Base-by-base conservation (phyloP, 2,797 vertebrate species). In the Enteromius unitaeniatus region DNA sequence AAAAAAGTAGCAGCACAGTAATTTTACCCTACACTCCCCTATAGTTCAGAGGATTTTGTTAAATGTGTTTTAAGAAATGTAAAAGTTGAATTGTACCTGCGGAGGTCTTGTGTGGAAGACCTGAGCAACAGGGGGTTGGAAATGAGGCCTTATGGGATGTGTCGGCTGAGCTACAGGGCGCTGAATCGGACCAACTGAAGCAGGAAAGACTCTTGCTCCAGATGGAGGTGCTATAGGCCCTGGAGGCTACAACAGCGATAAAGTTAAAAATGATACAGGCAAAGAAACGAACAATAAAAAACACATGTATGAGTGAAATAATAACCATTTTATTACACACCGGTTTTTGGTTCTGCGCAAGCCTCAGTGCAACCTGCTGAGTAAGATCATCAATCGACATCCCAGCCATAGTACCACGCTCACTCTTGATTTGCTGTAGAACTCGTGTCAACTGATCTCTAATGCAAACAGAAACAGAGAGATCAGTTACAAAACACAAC, bases 351-450 rank as follows among this genome's bases (percentile, higher is more conserved):
- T 53, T 88, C 85, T 95, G 96, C 0, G 88, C 91, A 86, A 97
- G 93, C 64, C 88, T 94, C 45, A 93, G 90, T 0, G 95, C 95
- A 21, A 98, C 95, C 89, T 97, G 92, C 87, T 97, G 96, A 5
- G 88, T 94, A 77, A 98, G 88, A 64, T 97, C 96, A 31, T 99
- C 97, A 90, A 97, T 95, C 34, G 96, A 97, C 90, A 98, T 94
- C 1, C 97, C 97, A 0, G 96, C 95, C 92, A 98, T 91, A n/a
- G 96, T 98, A 53, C 96, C 96, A 0, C 97, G 96, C 0, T 95
- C 94, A 0, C 90, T 95, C 92, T 99, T 99, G 87, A 99, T 97
- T 92, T 98, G 96, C 94, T 98, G 96, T 85, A 99, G 94, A 83
- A 97, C 95, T 19, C 91, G 90, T 82, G 92, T 97, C 90, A 99